Conservation (phyloP, 1,140 invertebrate genomes). For the Chironomus striatipennis region DNA sequence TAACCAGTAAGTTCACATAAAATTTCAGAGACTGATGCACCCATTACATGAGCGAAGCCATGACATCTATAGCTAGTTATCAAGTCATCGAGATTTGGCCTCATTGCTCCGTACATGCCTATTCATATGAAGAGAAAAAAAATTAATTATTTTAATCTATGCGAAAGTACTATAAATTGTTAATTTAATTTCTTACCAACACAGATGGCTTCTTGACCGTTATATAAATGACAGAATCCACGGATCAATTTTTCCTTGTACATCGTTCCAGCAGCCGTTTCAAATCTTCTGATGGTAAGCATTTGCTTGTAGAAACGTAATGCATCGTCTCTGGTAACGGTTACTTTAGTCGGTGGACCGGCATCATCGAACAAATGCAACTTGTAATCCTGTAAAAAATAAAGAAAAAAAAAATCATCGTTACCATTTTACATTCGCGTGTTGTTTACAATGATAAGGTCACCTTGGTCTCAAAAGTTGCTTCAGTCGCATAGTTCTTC, state of each 20-base stretch:
- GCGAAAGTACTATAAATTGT: too few species aligned
- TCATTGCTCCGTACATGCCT: conserved; percentile 55
- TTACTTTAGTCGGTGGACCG: conserved; percentile 57
- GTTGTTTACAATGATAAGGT: not conserved
- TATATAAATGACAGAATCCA: conserved; percentile 77
- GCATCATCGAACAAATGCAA: conserved; percentile 72
- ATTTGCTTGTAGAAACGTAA: conserved; percentile 54
- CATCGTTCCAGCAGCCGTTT: conserved; percentile 57
- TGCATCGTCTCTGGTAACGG: conserved; percentile 54
- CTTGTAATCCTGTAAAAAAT: conserved; percentile 40
- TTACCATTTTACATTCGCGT: not conserved
- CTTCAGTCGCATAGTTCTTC: not conserved
- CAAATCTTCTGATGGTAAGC: conserved; percentile 58
- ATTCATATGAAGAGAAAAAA: too few species aligned
- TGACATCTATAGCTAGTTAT: conserved; percentile 63
- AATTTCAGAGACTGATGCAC: conserved; percentile 62
- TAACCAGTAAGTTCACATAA: conserved; percentile 69
- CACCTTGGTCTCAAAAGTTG: not conserved
- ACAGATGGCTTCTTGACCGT: conserved; percentile 58
- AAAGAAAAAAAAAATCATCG: not conserved
- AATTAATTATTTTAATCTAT: too few species aligned
- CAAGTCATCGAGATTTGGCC: conserved; percentile 49
- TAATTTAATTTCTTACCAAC: conserved; percentile 35
- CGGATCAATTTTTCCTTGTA: conserved; percentile 71
- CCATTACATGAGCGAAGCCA: conserved; percentile 67